phyloP scores from a whole-genome alignment of 2,888 invertebrate species.

The Acholoe squamosa region DNA sequence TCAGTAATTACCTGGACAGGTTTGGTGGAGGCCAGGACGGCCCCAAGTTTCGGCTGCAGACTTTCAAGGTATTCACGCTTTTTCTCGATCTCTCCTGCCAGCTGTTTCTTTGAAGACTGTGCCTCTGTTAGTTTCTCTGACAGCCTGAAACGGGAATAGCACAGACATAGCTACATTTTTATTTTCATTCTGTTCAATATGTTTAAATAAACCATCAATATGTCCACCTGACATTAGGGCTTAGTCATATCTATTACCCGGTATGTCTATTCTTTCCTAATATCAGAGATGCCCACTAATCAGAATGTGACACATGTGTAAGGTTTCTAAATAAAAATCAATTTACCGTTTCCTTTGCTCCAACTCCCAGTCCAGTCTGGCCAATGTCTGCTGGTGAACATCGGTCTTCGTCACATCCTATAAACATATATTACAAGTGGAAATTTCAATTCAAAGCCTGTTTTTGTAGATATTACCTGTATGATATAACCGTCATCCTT shows the following conservation, averaged over 20 bases:
- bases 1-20: conserved; percentile 89
- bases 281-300: too few relatives aligned
- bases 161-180: too few relatives aligned
- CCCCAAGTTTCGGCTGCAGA: conserved; percentile 90
- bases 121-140: conserved; percentile 90
- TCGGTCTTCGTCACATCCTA: conserved; percentile 88
- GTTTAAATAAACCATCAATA: too few relatives aligned
- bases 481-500: too few relatives aligned
- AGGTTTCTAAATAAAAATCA: too few relatives aligned
- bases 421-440: too few relatives aligned
- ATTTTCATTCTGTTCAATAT: too few relatives aligned
- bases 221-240: too few relatives aligned
- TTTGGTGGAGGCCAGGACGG: conserved; percentile 90
- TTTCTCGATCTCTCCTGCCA: conserved; percentile 89
- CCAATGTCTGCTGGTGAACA: conserved; percentile 91
- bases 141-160: conserved; percentile 83
- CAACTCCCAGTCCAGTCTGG: conserved; percentile 95
- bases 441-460: too few relatives aligned
- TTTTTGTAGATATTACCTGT: too few relatives aligned
- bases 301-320: too few relatives aligned
- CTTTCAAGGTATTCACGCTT: conserved; percentile 91
- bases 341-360: conserved; percentile 90
- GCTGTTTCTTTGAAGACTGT: conserved; percentile 90
- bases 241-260: background rate
- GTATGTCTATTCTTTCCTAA: too few relatives aligned